These are phyloP conservation scores for Thumatha senex DNA, from an alignment of 2,888 invertebrate genomes.

Conservation along the genomic window DNA sequence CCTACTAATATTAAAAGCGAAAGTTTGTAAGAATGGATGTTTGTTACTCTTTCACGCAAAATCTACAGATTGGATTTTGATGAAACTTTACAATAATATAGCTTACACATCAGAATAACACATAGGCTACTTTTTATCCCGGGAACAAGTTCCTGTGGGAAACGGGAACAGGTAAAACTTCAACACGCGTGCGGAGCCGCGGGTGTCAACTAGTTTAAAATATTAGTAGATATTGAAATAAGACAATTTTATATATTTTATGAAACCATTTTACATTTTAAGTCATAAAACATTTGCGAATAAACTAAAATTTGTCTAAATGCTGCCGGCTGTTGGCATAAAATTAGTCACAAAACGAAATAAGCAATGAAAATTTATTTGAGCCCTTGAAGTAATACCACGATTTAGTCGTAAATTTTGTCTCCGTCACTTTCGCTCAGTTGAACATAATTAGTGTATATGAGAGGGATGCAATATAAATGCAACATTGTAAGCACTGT, in stretches of 20 bases:
- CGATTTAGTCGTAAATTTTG: constrained; percentile 68
- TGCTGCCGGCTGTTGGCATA: constrained; percentile 57
- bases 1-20: too few species aligned
- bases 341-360: constrained; percentile 77
- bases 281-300: constrained; percentile 33
- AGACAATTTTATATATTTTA: neutral
- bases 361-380: constrained; percentile 71
- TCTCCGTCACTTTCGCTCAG: constrained; percentile 45
- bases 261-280: constrained; percentile 23
- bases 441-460: constrained; percentile 20
- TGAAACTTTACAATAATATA: too few species aligned
- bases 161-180: too few species aligned
- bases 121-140: too few species aligned
- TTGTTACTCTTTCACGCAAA: too few species aligned
- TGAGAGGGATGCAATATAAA: constrained; percentile 43
- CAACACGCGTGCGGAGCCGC: too few species aligned
- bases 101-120: too few species aligned
- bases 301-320: constrained; percentile 52
- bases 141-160: too few species aligned
- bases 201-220: too few species aligned
- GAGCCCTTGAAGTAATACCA: constrained; percentile 64
- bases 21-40: too few species aligned
- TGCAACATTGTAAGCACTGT: constrained; percentile 66
- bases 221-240: too few species aligned
- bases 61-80: too few species aligned